A percentile compares a stretch with the other conserved stretches of the same genome.
phyloP scores from a whole-genome alignment of 2,888 invertebrate species.

The Cheilosia grossa region DNA sequence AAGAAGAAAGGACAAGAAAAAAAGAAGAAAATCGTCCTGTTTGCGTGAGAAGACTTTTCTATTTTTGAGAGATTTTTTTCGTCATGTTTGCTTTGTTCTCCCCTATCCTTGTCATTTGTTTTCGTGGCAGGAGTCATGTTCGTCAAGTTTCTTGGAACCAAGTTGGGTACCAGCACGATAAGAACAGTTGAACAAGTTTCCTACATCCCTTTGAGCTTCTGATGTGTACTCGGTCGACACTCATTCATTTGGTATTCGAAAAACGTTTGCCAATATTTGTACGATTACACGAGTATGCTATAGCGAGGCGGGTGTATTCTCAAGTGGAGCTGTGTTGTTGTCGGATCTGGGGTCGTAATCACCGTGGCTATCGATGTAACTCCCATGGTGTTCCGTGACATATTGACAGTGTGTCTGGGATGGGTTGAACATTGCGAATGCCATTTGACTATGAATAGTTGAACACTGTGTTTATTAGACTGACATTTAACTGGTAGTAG shows the following conservation, averaged over 20 bases:
- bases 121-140: constrained; percentile 54
- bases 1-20: constrained; percentile 10
- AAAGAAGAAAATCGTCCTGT: constrained; percentile 38
- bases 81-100: constrained; percentile 3
- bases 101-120: constrained; percentile 33
- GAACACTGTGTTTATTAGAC: background rate
- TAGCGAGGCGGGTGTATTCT: constrained; percentile 23
- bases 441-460: background rate
- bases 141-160: constrained; percentile 54
- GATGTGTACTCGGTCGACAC: constrained; percentile 3
- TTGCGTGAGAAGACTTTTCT: constrained; percentile 61
- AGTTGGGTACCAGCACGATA: constrained; percentile 55
- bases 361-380: constrained; percentile 42
- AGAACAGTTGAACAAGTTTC: constrained; percentile 30
- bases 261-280: constrained; percentile 70
- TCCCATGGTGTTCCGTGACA: constrained; percentile 38
- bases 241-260: constrained; percentile 58
- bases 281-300: constrained; percentile 44
- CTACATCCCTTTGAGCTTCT: constrained; percentile 10
- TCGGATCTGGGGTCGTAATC: constrained; percentile 50
- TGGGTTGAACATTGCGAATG: background rate
- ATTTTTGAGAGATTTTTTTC: constrained; percentile 14
- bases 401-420: constrained; percentile 31
- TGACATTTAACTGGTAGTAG: background rate
- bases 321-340: constrained; percentile 43